These are phyloP conservation scores for Wasmannia auropunctata DNA, from an alignment of 1,140 invertebrate genomes.

Conservation along the genomic window DNA sequence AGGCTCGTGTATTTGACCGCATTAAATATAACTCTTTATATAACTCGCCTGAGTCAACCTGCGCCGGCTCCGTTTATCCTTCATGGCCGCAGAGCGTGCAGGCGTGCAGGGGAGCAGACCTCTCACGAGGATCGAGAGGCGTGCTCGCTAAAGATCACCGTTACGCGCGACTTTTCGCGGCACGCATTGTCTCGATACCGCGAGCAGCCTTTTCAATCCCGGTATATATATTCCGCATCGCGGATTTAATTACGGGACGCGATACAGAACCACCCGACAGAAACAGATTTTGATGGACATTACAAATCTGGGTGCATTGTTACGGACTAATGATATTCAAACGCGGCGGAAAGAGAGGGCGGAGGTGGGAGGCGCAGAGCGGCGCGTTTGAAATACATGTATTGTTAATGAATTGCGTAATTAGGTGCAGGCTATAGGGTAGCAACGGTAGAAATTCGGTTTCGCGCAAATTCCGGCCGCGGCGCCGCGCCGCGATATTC, in stretches of 20 bases:
- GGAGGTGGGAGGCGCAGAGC: too few relatives aligned
- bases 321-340: conserved; percentile 70
- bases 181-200: background rate
- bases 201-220: background rate
- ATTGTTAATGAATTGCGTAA: conserved; percentile 77
- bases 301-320: conserved; percentile 61
- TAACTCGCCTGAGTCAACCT: background rate
- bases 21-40: conserved; percentile 9
- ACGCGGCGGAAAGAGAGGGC: conserved; percentile 25
- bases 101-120: too few relatives aligned
- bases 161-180: background rate
- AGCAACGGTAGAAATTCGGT: conserved; percentile 61
- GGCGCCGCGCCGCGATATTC: conserved; percentile 52
- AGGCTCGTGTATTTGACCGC: too few relatives aligned
- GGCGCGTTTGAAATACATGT: conserved; percentile 70
- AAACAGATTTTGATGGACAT: conserved; percentile 63
- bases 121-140: background rate
- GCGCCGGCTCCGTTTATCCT: background rate
- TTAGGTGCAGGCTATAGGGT: conserved; percentile 65
- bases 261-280: background rate
- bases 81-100: background rate
- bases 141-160: background rate
- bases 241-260: conserved; percentile 41
- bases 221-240: background rate
- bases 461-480: conserved; percentile 21